A percentile compares a stretch with the other conserved stretches of the same genome.
These are phyloP conservation scores for Myopa testacea DNA, from an alignment of 2,888 invertebrate species.

Conservation along the genomic window DNA sequence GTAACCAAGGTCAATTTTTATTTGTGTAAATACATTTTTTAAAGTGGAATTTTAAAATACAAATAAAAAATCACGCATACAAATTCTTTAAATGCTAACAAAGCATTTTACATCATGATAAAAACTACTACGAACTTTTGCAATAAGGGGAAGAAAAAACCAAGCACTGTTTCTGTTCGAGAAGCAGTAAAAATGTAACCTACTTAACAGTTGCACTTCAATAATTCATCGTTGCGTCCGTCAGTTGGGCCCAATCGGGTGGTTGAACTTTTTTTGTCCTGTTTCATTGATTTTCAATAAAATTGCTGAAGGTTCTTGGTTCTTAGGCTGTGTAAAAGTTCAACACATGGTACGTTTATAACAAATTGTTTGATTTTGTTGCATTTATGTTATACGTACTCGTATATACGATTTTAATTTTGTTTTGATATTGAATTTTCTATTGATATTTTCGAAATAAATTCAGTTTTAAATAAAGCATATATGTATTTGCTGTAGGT, in stretches of 20 bases:
- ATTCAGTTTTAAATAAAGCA: no score
- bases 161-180: background rate
- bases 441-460: no score
- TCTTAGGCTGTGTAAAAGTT: background rate
- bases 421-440: no score
- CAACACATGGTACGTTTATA: background rate
- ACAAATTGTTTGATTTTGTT: background rate
- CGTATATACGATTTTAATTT: no score
- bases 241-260: background rate
- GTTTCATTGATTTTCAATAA: slow-evolving; percentile 25
- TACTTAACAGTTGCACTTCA: slow-evolving; percentile 3
- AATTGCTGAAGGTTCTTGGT: slow-evolving; percentile 10
- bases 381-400: no score
- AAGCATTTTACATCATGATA: no score
- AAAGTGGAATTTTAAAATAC: no score
- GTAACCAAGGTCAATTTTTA: no score
- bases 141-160: background rate
- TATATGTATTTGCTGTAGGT: no score
- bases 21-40: no score
- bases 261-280: slow-evolving; percentile 6
- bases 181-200: slow-evolving; percentile 24
- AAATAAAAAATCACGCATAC: no score
- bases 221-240: background rate
- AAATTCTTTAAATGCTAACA: no score
- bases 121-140: background rate